A percentile compares a stretch with the other conserved stretches of the same genome.
These are phyloP conservation scores for Galemys pyrenaicus DNA, from an alignment of 2,113 vertebrate species.

Conservation along the genomic window DNA sequence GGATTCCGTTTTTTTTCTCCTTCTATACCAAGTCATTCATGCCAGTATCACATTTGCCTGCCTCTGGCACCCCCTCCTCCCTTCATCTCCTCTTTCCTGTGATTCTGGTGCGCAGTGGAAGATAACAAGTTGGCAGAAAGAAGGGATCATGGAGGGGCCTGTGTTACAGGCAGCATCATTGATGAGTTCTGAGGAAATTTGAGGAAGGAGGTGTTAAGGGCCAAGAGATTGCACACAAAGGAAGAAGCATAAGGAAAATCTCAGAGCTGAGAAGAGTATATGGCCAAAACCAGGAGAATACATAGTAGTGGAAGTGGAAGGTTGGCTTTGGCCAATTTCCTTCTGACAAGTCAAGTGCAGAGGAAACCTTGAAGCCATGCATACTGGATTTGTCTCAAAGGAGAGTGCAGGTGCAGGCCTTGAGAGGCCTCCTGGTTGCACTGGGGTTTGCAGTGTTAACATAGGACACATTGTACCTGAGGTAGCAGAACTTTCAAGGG, in stretches of 20 bases:
- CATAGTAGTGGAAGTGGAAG: not conserved
- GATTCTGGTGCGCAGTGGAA: not conserved
- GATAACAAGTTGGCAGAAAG: not conserved
- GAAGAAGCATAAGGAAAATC: not conserved
- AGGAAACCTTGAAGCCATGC: not conserved
- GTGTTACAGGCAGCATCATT: not conserved
- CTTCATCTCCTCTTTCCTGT: not conserved
- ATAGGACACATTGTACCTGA: rapidly evolving
- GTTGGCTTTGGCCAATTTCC: not conserved
- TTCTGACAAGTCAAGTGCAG: not conserved
- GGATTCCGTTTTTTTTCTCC: no score
- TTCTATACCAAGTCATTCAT: no score
- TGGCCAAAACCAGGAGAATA: not conserved
- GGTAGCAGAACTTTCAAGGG: not conserved
- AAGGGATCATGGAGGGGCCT: not conserved
- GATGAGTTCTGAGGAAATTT: not conserved
- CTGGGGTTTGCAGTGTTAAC: not conserved
- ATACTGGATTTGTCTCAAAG: not conserved
- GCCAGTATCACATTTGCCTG: no score
- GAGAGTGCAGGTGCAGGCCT: not conserved
- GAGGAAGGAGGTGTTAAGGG: not conserved
- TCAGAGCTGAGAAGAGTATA: not conserved
- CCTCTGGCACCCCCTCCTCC: not conserved
- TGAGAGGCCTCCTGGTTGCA: not conserved
- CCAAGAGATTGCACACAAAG: not conserved